Evolutionary conservation across 2,888 invertebrate genomes (phyloP), one percentile per base, ranked within the genome.

Genomic region (Hetaerina titia): DNA sequence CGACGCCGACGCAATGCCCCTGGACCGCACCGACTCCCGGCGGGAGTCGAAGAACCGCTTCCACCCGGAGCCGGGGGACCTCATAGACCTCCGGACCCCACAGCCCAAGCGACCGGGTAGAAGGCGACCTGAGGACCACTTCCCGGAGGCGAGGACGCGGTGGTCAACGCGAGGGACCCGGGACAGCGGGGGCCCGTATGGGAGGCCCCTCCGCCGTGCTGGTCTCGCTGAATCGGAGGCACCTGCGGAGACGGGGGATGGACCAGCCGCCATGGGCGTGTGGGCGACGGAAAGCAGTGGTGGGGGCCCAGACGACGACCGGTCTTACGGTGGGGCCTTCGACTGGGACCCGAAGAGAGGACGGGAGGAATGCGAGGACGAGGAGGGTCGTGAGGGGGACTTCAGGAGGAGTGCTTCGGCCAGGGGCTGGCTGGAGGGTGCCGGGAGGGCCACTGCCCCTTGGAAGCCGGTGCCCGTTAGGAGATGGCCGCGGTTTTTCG

Each of bases 61-160:
- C 58, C 89, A 89, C 58, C 89, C 89, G 89, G 89, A 89, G 58
- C 89, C 89, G 6, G 89, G 89, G 4, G 89, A 89, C 57, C 89
- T 89, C 89, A 89, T 89, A 89, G 89, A 89, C 58, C 89, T 89
- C 1, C 45, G 89, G 57, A 89, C 89, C 8, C 89, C 89, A 22
- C 56, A 57, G 7, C 89, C 89, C 8, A 89, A 89, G 89, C 56
- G 89, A 58, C 89, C 58, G 57, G 58, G 89, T 25, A 19, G 89
- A n/a, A 56, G 89, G 11, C 57, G 89, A 56, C 89, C 89, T 0
- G 56, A 89, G 22, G 89, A 89, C 58, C 89, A 89, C 58, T 89
- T 89, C 58, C 89, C 89, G n/a, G 89, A 89, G 89, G 87, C 97
- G 97, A 95, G 96, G 96, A 95, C 96, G 97, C 95, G 97, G 97